Evolutionary conservation across 2,888 invertebrate species (phyloP), one percentile per base, ranked within the genome.

Genomic region (Hemaris fuciformis): DNA sequence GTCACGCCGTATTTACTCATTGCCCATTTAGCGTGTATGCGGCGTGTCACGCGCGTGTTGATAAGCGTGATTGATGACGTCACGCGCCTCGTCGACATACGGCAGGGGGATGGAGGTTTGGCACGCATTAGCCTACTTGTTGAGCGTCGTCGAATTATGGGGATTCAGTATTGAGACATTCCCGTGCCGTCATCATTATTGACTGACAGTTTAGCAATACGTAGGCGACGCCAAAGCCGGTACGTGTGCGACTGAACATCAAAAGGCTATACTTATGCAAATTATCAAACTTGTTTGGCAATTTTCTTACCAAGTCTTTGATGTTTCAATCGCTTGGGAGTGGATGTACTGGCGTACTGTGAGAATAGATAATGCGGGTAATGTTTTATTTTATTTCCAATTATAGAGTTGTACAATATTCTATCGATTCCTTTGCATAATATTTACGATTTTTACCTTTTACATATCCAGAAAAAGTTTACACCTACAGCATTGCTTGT

Each of bases 1-100:
- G 59, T 45, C 59, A 34, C 59, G 48, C 57, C 57, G 45, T 57
- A 58, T 46, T 42, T 42, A 43, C 27, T 34, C 46, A 67, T 65
- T 61, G 62, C 64, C 43, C 63, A 68, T 66, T 66, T 67, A 59
- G 67, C 64, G 65, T 75, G 73, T 71, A 70, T 70, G 75, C 65
- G 70, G 71, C 73, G 66, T 71, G 73, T 72, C 77, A 75, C 79
- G 69, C 67, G 64, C 62, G 66, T 66, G 63, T 73, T 81, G 90
- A 90, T 90, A 89, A 88, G 79, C 80, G 81, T 89, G 90, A 91
- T 90, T 89, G 87, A 91, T 87, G 88, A 83, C 87, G 85, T 87
- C 87, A 88, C 80, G 72, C 62, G 56, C 62, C 75, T 68, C 62
- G 62, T 34, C 67, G 64, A 64, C 70, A 65, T 43, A 64, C 61